phyloP scores from a whole-genome alignment of 1,140 invertebrate genomes.

The Telenomus remus region DNA sequence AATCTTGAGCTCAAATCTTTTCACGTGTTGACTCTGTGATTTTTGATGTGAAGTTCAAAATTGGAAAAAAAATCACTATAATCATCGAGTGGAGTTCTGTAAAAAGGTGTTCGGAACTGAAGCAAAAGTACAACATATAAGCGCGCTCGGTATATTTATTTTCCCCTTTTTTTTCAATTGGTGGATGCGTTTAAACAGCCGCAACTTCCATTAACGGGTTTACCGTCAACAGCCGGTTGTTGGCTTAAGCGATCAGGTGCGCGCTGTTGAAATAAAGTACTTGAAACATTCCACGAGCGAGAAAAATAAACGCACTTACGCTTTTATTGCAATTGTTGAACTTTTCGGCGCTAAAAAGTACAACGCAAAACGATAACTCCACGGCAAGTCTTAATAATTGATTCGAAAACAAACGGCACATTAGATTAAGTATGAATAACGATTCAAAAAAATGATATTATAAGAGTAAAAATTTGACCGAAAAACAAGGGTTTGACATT shows the following conservation, averaged over 20 bases:
- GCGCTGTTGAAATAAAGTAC: conserved; percentile 39
- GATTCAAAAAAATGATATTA: background rate
- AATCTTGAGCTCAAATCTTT: too few species aligned
- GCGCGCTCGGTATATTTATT: too few species aligned
- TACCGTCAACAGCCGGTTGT: conserved; percentile 13
- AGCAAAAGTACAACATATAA: too few species aligned
- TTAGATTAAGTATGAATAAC: conserved; percentile 1
- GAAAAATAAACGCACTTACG: conserved; percentile 27
- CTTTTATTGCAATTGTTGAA: conserved; percentile 37
- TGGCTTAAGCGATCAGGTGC: conserved; percentile 9
- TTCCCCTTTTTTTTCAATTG: background rate
- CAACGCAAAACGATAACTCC: conserved; percentile 11
- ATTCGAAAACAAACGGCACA: background rate
- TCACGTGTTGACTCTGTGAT: too few species aligned
- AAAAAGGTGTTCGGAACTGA: too few species aligned
- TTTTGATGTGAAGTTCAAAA: too few species aligned
- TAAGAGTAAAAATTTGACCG: background rate
- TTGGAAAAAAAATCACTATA: too few species aligned
- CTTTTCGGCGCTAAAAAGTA: conserved; percentile 38
- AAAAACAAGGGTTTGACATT: background rate
- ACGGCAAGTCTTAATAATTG: background rate
- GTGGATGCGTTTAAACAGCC: background rate
- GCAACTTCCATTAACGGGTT: conserved; percentile 15
- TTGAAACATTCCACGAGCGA: conserved; percentile 50
- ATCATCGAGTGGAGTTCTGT: too few species aligned